Percentiles rank a stretch among this genome's conserved stretches.
phyloP scores from a whole-genome alignment of 2,888 invertebrate genomes.

The Acronicta aceris region DNA sequence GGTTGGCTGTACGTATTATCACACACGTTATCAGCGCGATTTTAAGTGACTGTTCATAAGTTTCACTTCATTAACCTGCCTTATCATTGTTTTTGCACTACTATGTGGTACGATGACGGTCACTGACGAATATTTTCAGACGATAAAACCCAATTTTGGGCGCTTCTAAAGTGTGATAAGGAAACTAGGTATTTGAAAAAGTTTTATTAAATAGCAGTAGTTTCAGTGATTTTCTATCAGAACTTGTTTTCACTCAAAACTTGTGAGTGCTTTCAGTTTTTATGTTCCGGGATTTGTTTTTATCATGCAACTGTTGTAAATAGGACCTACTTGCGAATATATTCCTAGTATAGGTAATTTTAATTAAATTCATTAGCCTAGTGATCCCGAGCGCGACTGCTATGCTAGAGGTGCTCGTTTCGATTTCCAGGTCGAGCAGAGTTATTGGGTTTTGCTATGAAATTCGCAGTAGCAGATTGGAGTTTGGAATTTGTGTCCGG shows the following conservation, averaged over 20 bases:
- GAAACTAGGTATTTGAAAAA: slow-evolving; percentile 9
- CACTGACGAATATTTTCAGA: slow-evolving; percentile 16
- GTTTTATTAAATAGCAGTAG: slow-evolving; percentile 17
- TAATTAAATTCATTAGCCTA: too few relatives aligned
- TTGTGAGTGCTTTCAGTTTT: slow-evolving; percentile 32
- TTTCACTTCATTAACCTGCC: slow-evolving; percentile 61
- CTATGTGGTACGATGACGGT: slow-evolving; percentile 28
- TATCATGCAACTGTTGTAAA: slow-evolving; percentile 31
- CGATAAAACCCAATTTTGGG: slow-evolving; percentile 3
- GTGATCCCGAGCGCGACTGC: too few relatives aligned
- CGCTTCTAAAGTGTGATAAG: slow-evolving; percentile 8
- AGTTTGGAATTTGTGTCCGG: too few relatives aligned
- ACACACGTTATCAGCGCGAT: slow-evolving; percentile 71
- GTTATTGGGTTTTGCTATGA: too few relatives aligned
- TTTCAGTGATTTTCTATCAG: slow-evolving; percentile 10
- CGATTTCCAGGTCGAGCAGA: too few relatives aligned
- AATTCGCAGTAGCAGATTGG: too few relatives aligned
- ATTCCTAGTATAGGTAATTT: too few relatives aligned
- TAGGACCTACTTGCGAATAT: too few relatives aligned
- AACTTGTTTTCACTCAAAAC: slow-evolving; percentile 28
- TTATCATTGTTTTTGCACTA: slow-evolving; percentile 55
- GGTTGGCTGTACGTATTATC: slow-evolving; percentile 61
- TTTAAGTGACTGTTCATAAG: slow-evolving; percentile 60
- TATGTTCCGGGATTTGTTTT: slow-evolving; percentile 33
- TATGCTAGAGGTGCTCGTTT: too few relatives aligned